Conservation (phyloP, 2,888 invertebrate species). For the Anorthoa munda region DNA sequence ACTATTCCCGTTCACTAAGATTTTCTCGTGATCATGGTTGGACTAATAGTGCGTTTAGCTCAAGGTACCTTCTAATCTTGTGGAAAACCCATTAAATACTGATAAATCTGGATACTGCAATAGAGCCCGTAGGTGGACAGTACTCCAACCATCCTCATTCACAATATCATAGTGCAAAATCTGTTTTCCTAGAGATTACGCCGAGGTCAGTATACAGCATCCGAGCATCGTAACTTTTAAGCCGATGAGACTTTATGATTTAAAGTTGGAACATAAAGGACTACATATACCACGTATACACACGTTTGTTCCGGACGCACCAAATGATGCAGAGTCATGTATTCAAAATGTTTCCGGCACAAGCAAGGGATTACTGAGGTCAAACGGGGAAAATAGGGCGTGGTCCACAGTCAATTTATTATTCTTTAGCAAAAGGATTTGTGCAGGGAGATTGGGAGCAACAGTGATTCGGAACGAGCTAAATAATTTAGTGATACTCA, state of each 20-base stretch:
- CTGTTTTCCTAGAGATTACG: slow-evolving; percentile 16
- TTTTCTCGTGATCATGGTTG: neutral
- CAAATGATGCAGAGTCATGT: slow-evolving; percentile 55
- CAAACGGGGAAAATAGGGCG: slow-evolving; percentile 58
- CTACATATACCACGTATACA: slow-evolving; percentile 14
- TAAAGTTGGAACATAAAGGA: slow-evolving; percentile 33
- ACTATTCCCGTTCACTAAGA: neutral
- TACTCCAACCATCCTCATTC: neutral
- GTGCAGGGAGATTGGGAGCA: slow-evolving; percentile 8
- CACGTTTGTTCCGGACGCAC: slow-evolving; percentile 56
- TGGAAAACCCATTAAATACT: neutral
- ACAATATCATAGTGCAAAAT: slow-evolving; percentile 2
- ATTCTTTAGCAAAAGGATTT: slow-evolving; percentile 43
- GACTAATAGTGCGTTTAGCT: neutral
- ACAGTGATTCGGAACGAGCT: slow-evolving; percentile 17
- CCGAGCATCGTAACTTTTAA: slow-evolving; percentile 4
- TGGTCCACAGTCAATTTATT: slow-evolving; percentile 50
- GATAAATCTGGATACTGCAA: neutral
- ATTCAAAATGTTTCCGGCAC: slow-evolving; percentile 61
- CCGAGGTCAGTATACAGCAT: neutral
- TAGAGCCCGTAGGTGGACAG: neutral
- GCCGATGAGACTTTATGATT: slow-evolving; percentile 23
- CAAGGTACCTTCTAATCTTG: neutral
- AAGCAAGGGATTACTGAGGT: slow-evolving; percentile 63
- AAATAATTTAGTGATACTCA: slow-evolving; percentile 34